Percentiles rank a stretch among this genome's conserved stretches.
These are phyloP conservation scores for Drosophila leonis DNA, from an alignment of 2,888 invertebrate genomes.

Conservation along the genomic window DNA sequence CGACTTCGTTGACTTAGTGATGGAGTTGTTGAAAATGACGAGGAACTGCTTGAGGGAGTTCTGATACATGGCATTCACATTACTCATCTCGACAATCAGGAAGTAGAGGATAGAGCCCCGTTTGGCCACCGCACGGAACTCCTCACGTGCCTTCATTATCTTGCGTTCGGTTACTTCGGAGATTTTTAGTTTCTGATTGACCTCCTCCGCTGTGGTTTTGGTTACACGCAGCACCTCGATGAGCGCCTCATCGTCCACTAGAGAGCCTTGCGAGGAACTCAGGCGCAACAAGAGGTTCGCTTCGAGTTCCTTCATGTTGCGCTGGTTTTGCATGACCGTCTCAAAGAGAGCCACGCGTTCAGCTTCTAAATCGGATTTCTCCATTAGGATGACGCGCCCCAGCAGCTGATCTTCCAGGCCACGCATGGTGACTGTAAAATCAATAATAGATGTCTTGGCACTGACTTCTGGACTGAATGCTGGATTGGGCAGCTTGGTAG, in stretches of 20 bases:
- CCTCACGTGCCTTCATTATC: conserved; percentile 96
- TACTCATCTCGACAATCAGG: conserved; percentile 98
- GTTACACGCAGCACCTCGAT: conserved; percentile 95
- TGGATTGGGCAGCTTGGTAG: conserved; percentile 98
- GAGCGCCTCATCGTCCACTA: conserved; percentile 98
- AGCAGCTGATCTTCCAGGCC: conserved; percentile 97
- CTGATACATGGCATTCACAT: conserved; percentile 98
- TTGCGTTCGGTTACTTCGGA: conserved; percentile 97
- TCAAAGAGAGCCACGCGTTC: conserved; percentile 97
- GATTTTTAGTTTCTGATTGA: conserved; percentile 96
- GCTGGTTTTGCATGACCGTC: conserved; percentile 98
- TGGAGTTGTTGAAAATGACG: conserved; percentile 96
- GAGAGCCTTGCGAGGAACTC: conserved; percentile 96
- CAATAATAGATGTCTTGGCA: conserved; percentile 98
- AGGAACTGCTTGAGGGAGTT: conserved; percentile 97
- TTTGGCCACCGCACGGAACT: conserved; percentile 97
- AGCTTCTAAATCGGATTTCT: conserved; percentile 97
- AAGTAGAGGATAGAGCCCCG: conserved; percentile 98
- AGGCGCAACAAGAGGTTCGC: conserved; percentile 95
- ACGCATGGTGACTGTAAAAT: conserved; percentile 98
- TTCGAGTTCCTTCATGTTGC: conserved; percentile 98
- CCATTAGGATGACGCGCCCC: conserved; percentile 97
- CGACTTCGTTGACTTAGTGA: conserved; percentile 95
- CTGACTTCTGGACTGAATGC: conserved; percentile 98
- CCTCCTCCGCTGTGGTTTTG: conserved; percentile 96